Evolutionary conservation across 1,140 invertebrate genomes (phyloP).

Genomic region (Drusus annulatus): DNA sequence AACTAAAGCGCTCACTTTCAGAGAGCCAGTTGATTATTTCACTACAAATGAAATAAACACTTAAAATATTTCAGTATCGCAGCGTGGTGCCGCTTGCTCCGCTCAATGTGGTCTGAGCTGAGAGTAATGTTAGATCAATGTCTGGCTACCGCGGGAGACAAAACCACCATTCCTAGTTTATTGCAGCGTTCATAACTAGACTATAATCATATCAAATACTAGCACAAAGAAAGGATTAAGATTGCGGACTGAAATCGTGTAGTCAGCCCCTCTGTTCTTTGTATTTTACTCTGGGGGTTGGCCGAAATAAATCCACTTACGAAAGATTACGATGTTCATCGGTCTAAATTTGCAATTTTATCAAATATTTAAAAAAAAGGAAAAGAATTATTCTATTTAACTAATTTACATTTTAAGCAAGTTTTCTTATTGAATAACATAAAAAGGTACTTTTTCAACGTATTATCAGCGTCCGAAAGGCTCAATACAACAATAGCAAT

Average conservation of each 20-base stretch:
- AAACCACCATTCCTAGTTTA: slow-evolving; percentile 10
- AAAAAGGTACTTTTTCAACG: too few species aligned
- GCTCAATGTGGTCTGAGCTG: not conserved
- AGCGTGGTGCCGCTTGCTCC: slow-evolving; percentile 14
- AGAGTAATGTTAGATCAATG: slow-evolving; percentile 30
- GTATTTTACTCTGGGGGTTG: too few species aligned
- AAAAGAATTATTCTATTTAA: too few species aligned
- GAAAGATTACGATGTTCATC: too few species aligned
- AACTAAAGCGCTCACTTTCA: slow-evolving; percentile 4
- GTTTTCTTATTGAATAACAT: too few species aligned
- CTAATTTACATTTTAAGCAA: too few species aligned
- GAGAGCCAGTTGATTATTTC: slow-evolving; percentile 9
- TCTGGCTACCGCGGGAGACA: not conserved
- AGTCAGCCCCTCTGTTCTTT: too few species aligned
- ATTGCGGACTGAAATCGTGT: not conserved
- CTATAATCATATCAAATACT: not conserved
- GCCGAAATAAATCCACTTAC: too few species aligned
- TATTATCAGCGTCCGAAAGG: too few species aligned
- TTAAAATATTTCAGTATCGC: slow-evolving; percentile 13
- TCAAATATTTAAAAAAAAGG: too few species aligned
- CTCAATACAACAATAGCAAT: too few species aligned
- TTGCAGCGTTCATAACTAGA: not conserved
- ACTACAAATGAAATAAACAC: slow-evolving; percentile 11
- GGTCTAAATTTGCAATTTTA: too few species aligned
- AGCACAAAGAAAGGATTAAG: slow-evolving; percentile 11